These are phyloP conservation scores for Volucella zonaria DNA, from an alignment of 2,888 invertebrate species.

Conservation along the genomic window DNA sequence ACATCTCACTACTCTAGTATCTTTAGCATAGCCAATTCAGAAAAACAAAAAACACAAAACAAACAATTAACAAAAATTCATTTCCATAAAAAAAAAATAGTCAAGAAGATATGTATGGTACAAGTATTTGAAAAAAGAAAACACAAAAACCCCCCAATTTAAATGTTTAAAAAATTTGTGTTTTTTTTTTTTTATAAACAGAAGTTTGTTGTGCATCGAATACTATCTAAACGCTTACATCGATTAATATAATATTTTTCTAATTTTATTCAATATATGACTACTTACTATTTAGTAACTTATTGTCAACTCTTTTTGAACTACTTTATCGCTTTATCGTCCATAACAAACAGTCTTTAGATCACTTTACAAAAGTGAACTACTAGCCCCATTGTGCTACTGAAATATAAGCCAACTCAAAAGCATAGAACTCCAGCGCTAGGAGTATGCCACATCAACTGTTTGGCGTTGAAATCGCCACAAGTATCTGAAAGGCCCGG, in stretches of 20 bases:
- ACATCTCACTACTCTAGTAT: constrained; percentile 71
- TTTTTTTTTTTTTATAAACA: neutral
- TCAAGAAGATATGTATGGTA: neutral
- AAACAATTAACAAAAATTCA: constrained; percentile 17
- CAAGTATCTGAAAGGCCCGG: too few relatives aligned
- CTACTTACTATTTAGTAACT: neutral
- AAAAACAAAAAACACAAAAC: constrained; percentile 12
- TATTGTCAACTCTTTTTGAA: neutral
- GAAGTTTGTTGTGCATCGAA: constrained; percentile 65
- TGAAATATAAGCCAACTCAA: too few relatives aligned
- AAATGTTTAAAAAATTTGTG: too few relatives aligned
- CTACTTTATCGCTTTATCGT: neutral
- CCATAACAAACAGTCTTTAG: too few relatives aligned
- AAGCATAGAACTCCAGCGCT: too few relatives aligned
- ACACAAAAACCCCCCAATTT: neutral
- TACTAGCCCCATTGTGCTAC: too few relatives aligned
- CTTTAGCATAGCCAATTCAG: constrained; percentile 52
- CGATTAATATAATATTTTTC: constrained; percentile 40
- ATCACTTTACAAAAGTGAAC: too few relatives aligned
- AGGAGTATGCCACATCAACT: too few relatives aligned
- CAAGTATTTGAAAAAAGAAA: constrained; percentile 8
- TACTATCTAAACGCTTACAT: constrained; percentile 57
- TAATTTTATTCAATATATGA: neutral
- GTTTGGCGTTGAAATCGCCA: too few relatives aligned
- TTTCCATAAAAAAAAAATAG: constrained; percentile 8